Evolutionary conservation across 1,140 invertebrate species (phyloP).

Genomic region (Ostrea denselamellosa): DNA sequence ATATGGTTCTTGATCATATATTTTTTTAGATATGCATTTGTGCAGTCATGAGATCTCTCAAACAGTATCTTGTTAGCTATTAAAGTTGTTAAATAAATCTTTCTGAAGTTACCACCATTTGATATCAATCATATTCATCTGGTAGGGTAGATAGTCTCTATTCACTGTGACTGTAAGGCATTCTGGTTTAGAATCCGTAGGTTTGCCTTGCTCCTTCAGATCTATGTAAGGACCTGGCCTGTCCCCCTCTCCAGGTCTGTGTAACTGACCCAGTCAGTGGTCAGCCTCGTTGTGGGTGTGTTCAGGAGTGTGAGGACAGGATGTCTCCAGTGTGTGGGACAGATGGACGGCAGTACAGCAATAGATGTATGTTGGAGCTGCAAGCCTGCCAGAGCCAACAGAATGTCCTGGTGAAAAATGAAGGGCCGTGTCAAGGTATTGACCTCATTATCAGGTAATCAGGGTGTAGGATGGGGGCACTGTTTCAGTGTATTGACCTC

Average conservation of each 20-base stretch:
- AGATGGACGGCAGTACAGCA: constrained; percentile 88
- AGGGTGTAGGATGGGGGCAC: too few species aligned
- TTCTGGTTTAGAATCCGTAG: too few species aligned
- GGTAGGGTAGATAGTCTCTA: too few species aligned
- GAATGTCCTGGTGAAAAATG: constrained; percentile 22
- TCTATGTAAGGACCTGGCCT: neutral
- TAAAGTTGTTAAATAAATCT: too few species aligned
- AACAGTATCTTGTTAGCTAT: too few species aligned
- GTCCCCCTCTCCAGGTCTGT: neutral
- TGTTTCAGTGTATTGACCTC: too few species aligned
- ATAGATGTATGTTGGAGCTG: constrained; percentile 87
- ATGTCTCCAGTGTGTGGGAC: constrained; percentile 86
- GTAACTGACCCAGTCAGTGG: neutral
- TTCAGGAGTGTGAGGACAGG: constrained; percentile 5
- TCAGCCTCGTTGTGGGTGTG: constrained; percentile 40
- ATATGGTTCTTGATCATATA: too few species aligned
- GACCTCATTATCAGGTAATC: neutral
- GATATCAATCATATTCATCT: too few species aligned
- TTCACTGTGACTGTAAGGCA: too few species aligned
- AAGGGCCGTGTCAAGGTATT: constrained; percentile 38
- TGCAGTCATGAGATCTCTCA: too few species aligned
- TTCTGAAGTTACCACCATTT: too few species aligned
- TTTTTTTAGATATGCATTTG: too few species aligned
- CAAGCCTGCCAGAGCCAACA: constrained; percentile 88
- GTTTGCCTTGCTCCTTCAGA: neutral